Conservation (phyloP, 2,113 vertebrate species). For the Otus sunia region DNA sequence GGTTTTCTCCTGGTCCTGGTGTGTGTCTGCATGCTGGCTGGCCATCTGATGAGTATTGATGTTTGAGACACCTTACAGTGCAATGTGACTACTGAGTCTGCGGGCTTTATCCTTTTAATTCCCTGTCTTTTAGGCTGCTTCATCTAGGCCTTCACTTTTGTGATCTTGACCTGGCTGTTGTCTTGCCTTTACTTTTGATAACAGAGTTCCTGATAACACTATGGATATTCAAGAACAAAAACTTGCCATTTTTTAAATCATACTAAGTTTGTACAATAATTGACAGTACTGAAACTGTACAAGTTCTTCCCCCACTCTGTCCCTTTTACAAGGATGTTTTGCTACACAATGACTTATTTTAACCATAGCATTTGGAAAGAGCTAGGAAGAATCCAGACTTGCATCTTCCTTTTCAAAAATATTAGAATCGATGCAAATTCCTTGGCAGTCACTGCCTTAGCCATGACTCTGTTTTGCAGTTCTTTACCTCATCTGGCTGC, state of each 20-base stretch:
- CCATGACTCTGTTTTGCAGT: not conserved
- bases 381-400: not conserved
- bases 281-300: not conserved
- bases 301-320: not conserved
- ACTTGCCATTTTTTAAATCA: not conserved
- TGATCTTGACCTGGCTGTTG: not conserved
- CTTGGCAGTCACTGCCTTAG: not conserved
- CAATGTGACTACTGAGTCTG: not conserved
- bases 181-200: not conserved
- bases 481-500: not conserved
- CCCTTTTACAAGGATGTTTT: not conserved
- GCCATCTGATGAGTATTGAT: not conserved
- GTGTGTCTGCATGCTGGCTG: not conserved
- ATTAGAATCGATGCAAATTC: not conserved
- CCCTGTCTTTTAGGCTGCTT: not conserved
- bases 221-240: not conserved
- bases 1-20: not conserved
- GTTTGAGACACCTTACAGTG: not conserved
- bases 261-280: not conserved
- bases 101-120: not conserved
- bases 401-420: not conserved
- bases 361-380: not conserved
- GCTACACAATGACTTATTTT: not conserved
- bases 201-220: not conserved
- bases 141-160: not conserved